These are phyloP conservation scores for Tetragnatha versicolor DNA, from an alignment of 1,140 invertebrate species.

Conservation along the genomic window DNA sequence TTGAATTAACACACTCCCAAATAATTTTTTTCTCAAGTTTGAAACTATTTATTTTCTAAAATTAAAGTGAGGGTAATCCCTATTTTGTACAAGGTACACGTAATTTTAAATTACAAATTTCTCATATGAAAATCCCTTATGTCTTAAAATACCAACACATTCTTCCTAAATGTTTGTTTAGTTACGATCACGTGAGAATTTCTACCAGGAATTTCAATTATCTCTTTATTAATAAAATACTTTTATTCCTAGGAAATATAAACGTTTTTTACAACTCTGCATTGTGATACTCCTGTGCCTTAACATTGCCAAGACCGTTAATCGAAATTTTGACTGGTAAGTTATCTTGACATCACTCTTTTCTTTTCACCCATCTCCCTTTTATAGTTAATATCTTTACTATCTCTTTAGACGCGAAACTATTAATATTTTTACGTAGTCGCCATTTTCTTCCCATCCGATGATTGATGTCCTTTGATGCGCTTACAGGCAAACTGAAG, in stretches of 20 bases:
- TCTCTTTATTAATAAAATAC: not conserved
- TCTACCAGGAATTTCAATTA: not conserved
- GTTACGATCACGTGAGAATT: too few relatives aligned
- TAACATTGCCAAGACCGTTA: constrained; percentile 25
- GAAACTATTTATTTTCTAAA: too few relatives aligned
- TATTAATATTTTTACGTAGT: not conserved
- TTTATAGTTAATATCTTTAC: not conserved
- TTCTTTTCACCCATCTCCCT: not conserved
- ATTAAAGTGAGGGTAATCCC: too few relatives aligned
- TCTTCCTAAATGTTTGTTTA: too few relatives aligned
- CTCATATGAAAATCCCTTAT: too few relatives aligned
- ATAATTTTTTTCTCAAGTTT: too few relatives aligned
- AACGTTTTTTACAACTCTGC: not conserved
- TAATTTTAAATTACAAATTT: too few relatives aligned
- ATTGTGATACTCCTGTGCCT: constrained; percentile 49
- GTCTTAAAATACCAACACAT: too few relatives aligned
- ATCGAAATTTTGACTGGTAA: constrained; percentile 39
- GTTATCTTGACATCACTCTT: not conserved
- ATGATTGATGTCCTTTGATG: not conserved
- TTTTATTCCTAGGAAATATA: constrained; percentile 5
- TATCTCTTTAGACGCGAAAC: not conserved
- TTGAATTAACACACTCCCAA: too few relatives aligned
- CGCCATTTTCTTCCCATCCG: not conserved
- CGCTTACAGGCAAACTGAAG: constrained; percentile 76
- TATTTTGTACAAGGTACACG: too few relatives aligned